These are phyloP conservation scores for Biston betularia DNA, from an alignment of 2,888 invertebrate species.

Conservation along the genomic window DNA sequence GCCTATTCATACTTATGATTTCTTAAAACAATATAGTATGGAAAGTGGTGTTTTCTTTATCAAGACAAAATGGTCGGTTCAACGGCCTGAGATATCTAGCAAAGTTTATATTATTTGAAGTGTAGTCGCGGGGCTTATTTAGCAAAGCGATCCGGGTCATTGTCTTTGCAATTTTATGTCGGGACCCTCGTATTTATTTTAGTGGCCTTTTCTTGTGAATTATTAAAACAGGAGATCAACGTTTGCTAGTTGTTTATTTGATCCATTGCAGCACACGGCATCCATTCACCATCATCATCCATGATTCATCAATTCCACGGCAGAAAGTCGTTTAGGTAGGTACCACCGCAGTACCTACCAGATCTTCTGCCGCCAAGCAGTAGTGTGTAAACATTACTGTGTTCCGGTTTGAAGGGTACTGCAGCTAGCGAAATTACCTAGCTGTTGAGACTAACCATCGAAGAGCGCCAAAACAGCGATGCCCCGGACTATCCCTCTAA, in stretches of 20 bases:
- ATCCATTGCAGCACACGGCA: not conserved
- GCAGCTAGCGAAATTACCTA: no score
- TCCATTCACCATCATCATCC: no score
- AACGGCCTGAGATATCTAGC: slow-evolving; percentile 12
- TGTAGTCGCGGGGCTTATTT: slow-evolving; percentile 16
- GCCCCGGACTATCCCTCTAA: no score
- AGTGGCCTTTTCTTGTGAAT: slow-evolving; percentile 17
- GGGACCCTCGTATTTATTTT: slow-evolving; percentile 16
- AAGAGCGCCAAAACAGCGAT: no score
- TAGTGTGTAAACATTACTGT: no score
- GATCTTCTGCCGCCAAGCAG: no score
- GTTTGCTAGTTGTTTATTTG: not conserved
- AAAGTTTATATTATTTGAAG: slow-evolving; percentile 21
- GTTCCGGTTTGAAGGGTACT: no score
- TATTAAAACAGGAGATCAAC: slow-evolving; percentile 9
- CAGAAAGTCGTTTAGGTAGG: no score
- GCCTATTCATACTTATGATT: not conserved
- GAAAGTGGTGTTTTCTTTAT: slow-evolving; percentile 9
- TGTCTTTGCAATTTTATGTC: slow-evolving; percentile 17
- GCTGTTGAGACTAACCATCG: no score
- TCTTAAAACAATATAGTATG: slow-evolving; percentile 5
- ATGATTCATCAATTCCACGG: no score
- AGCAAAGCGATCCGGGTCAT: slow-evolving; percentile 18
- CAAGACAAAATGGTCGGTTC: slow-evolving; percentile 15
- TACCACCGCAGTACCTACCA: no score